These are phyloP conservation scores for Corythornis madagascariensis DNA, from an alignment of 2,113 vertebrate genomes.

Conservation along the genomic window DNA sequence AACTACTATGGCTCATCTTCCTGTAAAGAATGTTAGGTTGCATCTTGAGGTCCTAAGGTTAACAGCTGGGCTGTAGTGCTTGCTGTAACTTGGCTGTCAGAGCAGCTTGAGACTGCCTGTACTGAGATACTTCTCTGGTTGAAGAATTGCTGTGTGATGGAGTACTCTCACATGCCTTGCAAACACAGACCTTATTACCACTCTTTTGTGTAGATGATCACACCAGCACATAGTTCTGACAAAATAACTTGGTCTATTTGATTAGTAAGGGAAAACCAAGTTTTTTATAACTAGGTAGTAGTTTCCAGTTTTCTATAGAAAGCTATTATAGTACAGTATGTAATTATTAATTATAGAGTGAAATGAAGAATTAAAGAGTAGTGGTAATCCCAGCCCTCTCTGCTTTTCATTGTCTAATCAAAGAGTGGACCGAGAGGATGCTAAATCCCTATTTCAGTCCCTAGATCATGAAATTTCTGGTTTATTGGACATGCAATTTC, in stretches of 20 bases:
- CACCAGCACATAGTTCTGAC: not conserved
- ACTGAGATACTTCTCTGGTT: not conserved
- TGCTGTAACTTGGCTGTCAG: not conserved
- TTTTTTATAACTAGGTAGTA: not conserved
- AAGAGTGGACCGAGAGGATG: not conserved
- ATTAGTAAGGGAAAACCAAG: not conserved
- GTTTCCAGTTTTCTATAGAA: not conserved
- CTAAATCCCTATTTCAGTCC: not conserved
- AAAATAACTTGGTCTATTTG: not conserved
- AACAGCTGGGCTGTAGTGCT: not conserved
- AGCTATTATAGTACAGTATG: too few relatives aligned
- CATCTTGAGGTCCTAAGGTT: not conserved
- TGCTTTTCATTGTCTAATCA: not conserved
- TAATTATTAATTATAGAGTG: not conserved
- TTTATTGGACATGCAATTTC: not conserved
- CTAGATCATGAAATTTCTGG: not conserved
- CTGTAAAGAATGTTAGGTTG: not conserved
- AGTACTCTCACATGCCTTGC: fast-evolving
- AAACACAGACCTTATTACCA: fast-evolving
- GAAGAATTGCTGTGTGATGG: not conserved
- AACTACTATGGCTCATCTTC: not conserved
- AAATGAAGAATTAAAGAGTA: not conserved
- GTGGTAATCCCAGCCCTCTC: fast-evolving
- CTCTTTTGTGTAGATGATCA: not conserved
- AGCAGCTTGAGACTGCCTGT: not conserved